Conservation (phyloP, 2,797 vertebrate species). For the Taenioides sp. region DNA sequence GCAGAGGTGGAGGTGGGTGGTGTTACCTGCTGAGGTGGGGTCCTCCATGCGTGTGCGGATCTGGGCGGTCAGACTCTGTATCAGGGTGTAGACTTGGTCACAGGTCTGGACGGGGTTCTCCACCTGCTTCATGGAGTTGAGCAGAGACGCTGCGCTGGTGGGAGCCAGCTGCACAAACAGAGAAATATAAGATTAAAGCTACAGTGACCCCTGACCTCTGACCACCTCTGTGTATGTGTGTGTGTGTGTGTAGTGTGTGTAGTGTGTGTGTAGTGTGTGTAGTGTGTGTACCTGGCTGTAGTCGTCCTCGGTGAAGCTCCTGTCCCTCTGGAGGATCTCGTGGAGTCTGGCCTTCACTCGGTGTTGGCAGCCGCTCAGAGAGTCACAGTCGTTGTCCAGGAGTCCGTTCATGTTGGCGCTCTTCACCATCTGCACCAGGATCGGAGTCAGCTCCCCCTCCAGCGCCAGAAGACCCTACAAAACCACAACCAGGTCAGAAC, state of each 20-base stretch:
- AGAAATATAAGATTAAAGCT: no score
- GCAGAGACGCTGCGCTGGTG: constrained; percentile 84
- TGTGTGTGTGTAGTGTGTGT: no score
- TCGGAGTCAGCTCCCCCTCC: constrained; percentile 96
- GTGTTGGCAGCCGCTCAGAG: constrained; percentile 94
- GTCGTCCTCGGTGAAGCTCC: no score
- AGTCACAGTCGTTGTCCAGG: constrained; percentile 94
- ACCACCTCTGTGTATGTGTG: no score
- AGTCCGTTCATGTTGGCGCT: constrained; percentile 99
- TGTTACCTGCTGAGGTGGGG: constrained; percentile 70
- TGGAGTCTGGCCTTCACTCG: constrained; percentile 92
- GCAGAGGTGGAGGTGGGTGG: no score
- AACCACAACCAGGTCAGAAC: not conserved
- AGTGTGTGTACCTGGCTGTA: no score
- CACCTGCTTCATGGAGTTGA: constrained; percentile 91
- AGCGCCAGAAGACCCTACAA: constrained; percentile 91
- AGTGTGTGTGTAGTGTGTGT: no score
- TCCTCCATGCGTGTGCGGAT: constrained; percentile 90
- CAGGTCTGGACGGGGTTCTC: constrained; percentile 92
- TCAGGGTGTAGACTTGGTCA: constrained; percentile 88
- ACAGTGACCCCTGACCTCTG: no score
- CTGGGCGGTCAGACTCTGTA: constrained; percentile 94
- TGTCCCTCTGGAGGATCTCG: constrained; percentile 94
- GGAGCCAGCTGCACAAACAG: constrained; percentile 85
- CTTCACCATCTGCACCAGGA: constrained; percentile 99